Evolutionary conservation across 2,888 invertebrate genomes (phyloP), one percentile per base, ranked within the genome.

Genomic region (Podabrus alpinus): DNA sequence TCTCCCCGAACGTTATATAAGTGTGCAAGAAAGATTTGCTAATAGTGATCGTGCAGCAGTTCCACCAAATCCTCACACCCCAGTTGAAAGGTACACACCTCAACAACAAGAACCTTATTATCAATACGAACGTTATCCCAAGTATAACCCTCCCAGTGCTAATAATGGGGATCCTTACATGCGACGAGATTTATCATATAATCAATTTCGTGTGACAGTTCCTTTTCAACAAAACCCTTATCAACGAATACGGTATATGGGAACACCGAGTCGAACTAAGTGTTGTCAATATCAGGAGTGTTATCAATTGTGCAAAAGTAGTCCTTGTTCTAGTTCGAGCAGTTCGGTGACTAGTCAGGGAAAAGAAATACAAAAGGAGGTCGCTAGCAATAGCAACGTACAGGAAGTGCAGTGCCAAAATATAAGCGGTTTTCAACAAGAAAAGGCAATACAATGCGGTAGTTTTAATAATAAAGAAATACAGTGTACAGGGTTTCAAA

Each of bases 41-140:
- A 76, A 74, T 66, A 77, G 76, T 15, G 81, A 85, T 68, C 89
- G 89, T 72, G 89, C 92, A 80, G 92, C 92, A 82, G 90, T 92
- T 79, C 92, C 92, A 16, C 92, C 92, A 7, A 91, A 92, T 77
- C 92, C 92, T 15, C 93, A 93, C 86, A 91, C 92, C 82, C 92
- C 93, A 15, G 92, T 92, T 79, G 93, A 93, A 87, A 90, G 93
- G 81, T 93, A 93, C 85, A 92, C 93, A 80, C 92, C 93, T 72
- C 89, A 91, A 82, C 91, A 89, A 77, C 90, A 89, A 71, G 90
- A 90, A 79, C 89, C 89, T 66, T 91, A 91, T 85, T 90, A 90
- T 81, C 89, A 89, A 79, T 85, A 85, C 79, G 84, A 85, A 70
- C 80, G 84, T 11, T 86, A 86, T 79, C 83, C 82, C 17, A 84